Evolutionary conservation across 2,113 vertebrate genomes (phyloP), one percentile per base, ranked within the genome.

Genomic region (Esox niger): DNA sequence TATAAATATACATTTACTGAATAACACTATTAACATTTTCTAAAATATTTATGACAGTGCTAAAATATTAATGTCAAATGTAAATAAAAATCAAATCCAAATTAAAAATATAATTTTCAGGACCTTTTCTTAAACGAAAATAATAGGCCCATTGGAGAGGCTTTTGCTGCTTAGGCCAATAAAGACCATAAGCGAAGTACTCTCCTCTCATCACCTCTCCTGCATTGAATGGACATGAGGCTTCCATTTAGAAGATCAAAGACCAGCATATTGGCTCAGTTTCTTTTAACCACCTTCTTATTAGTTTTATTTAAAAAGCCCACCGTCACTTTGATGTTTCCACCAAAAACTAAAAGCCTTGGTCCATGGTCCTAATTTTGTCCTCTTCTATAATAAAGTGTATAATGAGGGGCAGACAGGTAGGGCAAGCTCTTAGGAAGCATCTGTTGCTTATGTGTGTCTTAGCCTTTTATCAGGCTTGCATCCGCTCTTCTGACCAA

Each of bases 241-340:
- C 69, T 60, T 69, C 61, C 70, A 43, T 73, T 79, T 66, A 76
- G 69, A 43, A 85, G 78, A 79, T 86, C 81, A 85, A 83, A 85
- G 75, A 62, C 38, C 15, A 29, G 11, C 38, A 65, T 68, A 77
- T 76, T 81, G 78, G 73, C 66, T n/a, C 38, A 9, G 32, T n/a
- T 52, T 78, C 65, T 70, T 82, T 84, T 59, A 79, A 76, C 69
- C 59, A 23, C 70, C 2, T 65, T 70, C 69, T 35, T 66, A 13
- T 43, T 0, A 13, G 35, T 43, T 66, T 27, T 35, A 73, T 75
- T 69, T 55, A 49, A 79, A 65, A 57, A 25, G 61, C 30, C n/a
- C 2, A 0, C 11, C n/a, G n/a, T 17, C 66, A 43, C 83, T 88
- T 87, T 86, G 74, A 87, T 83, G 83, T 69, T 54, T 38, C 31